A percentile compares a stretch with the other conserved stretches of the same genome.
Conservation (phyloP, 2,797 vertebrate species). For the Apodemus agrarius region DNA sequence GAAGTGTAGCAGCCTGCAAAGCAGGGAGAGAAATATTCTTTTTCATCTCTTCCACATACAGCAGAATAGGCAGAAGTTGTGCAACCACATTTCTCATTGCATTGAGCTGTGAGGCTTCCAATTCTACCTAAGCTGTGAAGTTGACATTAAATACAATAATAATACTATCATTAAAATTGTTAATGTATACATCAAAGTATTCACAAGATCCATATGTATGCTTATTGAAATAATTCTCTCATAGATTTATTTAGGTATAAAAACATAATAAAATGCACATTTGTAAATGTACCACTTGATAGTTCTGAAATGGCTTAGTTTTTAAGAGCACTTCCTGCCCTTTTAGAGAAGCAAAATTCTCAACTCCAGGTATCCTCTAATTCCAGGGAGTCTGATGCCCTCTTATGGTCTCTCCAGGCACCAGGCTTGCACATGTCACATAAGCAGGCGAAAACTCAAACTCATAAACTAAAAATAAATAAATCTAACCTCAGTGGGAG, state of each 20-base stretch:
- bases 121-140: conserved; percentile 59
- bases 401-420: not conserved
- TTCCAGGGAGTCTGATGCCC: not conserved
- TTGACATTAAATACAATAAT: not conserved
- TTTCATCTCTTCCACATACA: conserved; percentile 76
- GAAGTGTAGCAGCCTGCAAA: conserved; percentile 64
- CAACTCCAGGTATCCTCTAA: too few relatives aligned
- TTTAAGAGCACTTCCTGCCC: not conserved
- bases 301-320: not conserved
- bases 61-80: conserved; percentile 15
- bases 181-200: not conserved
- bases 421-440: not conserved
- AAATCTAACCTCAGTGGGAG: too few relatives aligned
- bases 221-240: conserved; percentile 29
- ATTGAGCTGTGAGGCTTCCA: conserved; percentile 68
- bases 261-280: not conserved
- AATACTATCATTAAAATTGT: not conserved
- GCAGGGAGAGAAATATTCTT: conserved; percentile 78
- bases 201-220: not conserved
- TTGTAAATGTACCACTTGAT: not conserved
- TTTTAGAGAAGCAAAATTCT: not conserved
- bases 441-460: not conserved
- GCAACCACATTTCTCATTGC: conserved; percentile 66
- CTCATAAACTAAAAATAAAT: not conserved
- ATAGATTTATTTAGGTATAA: not conserved